A percentile compares a stretch with the other conserved stretches of the same genome.
These are phyloP conservation scores for Stegastes partitus DNA, from an alignment of 2,113 vertebrate species.

Conservation along the genomic window DNA sequence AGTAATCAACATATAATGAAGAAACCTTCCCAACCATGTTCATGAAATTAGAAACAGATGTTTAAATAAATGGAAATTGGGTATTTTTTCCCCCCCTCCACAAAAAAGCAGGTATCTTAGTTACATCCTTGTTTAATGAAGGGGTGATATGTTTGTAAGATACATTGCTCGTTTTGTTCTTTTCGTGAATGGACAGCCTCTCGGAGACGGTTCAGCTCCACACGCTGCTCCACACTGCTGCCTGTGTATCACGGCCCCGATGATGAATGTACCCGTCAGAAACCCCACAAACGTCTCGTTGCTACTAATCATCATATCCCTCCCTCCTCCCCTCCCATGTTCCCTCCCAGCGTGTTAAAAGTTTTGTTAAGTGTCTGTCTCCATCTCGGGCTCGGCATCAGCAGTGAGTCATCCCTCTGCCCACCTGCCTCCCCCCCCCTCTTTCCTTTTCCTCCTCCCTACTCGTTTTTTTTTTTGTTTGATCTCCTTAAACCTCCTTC, in stretches of 20 bases:
- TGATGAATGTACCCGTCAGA: conserved; percentile 52
- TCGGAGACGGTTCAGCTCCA: conserved; percentile 25
- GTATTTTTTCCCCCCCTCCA: too few relatives aligned
- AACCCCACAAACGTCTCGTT: conserved; percentile 26
- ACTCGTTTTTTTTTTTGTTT: conserved; percentile 43
- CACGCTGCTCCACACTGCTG: conserved; percentile 32
- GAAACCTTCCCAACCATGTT: conserved; percentile 17
- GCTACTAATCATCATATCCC: conserved; percentile 42
- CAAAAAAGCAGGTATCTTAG: background rate
- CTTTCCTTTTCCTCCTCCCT: conserved; percentile 18
- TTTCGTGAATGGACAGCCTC: conserved; percentile 16
- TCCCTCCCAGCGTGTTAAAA: conserved; percentile 47
- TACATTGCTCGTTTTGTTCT: background rate
- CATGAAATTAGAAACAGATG: background rate
- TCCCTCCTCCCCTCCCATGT: conserved; percentile 13
- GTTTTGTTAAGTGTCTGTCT: conserved; percentile 60
- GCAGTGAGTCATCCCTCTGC: conserved; percentile 64
- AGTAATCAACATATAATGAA: background rate
- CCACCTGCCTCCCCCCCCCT: conserved; percentile 22
- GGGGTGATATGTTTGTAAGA: background rate
- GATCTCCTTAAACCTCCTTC: conserved; percentile 50
- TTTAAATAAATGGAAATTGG: too few relatives aligned
- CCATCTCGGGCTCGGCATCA: conserved; percentile 46
- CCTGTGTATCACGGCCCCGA: conserved; percentile 46
- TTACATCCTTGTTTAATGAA: background rate